Percentiles rank a stretch among this genome's conserved stretches.
Evolutionary conservation across 2,888 invertebrate species (phyloP).

Genomic region (Campoplex nolae): DNA sequence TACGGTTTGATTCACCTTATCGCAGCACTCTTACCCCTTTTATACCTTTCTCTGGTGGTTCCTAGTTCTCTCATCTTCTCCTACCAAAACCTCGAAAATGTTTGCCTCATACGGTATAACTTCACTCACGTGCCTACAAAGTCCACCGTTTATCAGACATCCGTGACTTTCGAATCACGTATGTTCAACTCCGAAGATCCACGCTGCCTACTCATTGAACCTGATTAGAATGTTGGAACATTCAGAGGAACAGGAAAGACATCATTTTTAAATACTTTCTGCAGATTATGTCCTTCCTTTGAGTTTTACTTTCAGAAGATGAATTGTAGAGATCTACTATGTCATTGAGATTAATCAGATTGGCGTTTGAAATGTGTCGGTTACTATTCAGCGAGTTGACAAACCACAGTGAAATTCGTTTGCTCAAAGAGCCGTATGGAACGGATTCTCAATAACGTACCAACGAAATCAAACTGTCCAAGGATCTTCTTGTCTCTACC

Average conservation of each 20-base stretch:
- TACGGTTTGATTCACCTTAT: conserved; percentile 85
- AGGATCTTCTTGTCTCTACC: conserved; percentile 22
- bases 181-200: neutral
- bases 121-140: conserved; percentile 29
- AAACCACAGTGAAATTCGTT: neutral
- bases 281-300: neutral
- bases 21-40: conserved; percentile 76
- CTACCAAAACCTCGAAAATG: conserved; percentile 44
- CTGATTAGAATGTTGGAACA: neutral
- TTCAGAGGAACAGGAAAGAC: neutral
- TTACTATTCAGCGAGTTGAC: neutral
- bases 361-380: neutral
- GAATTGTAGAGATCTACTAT: neutral
- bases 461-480: conserved; percentile 35
- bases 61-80: conserved; percentile 27
- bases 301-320: neutral
- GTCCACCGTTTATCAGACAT: neutral
- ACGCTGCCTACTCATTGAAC: neutral
- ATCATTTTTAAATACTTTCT: neutral
- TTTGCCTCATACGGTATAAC: conserved; percentile 24
- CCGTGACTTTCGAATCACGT: neutral
- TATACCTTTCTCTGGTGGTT: conserved; percentile 41
- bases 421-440: neutral
- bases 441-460: conserved; percentile 26
- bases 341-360: neutral